phyloP scores from a whole-genome alignment of 2,797 vertebrate genomes.

The Eulemur rubriventer region DNA sequence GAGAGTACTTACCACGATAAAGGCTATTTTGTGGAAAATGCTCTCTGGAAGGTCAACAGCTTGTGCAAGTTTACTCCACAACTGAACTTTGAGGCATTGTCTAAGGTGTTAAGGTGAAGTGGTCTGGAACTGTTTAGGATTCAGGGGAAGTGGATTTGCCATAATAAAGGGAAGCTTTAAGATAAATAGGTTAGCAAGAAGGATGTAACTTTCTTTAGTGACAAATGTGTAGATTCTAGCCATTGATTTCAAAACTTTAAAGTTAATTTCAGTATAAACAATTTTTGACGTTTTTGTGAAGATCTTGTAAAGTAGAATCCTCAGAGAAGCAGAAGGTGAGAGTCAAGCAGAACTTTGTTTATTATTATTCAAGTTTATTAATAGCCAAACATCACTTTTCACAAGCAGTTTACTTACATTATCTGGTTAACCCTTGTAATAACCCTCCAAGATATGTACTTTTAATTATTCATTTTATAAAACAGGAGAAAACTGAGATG shows the following conservation, averaged over 20 bases:
- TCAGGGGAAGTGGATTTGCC: conserved; percentile 19
- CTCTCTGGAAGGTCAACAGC: conserved; percentile 21
- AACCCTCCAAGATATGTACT: not conserved
- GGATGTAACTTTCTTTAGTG: not conserved
- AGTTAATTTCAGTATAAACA: not conserved
- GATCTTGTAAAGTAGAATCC: not conserved
- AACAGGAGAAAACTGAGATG: not conserved
- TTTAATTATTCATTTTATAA: not conserved
- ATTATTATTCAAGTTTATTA: not conserved
- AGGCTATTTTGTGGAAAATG: not conserved
- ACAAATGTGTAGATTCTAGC: not conserved
- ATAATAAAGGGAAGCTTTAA: conserved; percentile 46
- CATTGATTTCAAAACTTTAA: conserved; percentile 18
- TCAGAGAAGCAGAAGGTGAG: not conserved
- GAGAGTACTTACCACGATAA: not conserved
- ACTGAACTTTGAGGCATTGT: conserved; percentile 16
- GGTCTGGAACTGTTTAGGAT: not conserved
- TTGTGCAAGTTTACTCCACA: not conserved
- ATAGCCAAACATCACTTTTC: not conserved
- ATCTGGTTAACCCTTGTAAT: not conserved
- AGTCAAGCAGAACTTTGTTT: not conserved
- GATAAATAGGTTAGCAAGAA: conserved; percentile 39
- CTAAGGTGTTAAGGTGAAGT: conserved; percentile 23
- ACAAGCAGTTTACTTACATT: not conserved
- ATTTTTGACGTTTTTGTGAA: not conserved